Base-by-base conservation (phyloP, 2,113 vertebrate species). In the Gobio gobio region DNA sequence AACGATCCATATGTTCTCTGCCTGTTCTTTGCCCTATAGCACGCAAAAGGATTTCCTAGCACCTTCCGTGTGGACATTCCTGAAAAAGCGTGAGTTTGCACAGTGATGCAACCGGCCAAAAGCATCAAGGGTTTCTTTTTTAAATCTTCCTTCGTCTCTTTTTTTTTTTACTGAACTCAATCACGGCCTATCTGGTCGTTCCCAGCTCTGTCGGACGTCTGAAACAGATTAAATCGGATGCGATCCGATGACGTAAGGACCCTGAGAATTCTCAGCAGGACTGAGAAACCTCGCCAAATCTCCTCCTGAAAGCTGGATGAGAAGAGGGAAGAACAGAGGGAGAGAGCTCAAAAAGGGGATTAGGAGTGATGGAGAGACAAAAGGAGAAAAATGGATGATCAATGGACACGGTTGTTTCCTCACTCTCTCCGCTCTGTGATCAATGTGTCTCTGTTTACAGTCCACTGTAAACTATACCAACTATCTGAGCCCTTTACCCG, bases 1-100 rank as follows among this genome's bases (percentile, higher is more conserved):
- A 83, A 78, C 5, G 0, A 59, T 4, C 56, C 76, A 10, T 78
- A 33, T 54, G 26, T 75, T 84, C 18, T 77, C 74, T 58, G 16
- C 80, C 56, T 75, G 51, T 75, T 84, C 73, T 84, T 56, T 84
- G 36, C 36, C n/a, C 92, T 94, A 88, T 95, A 99, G 98, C 98
- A 95, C 97, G 96, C 95, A 98, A 99, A 98, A 98, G 97, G 97
- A 97, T 99, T 98, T 99, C 98, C 97, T 99, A 99, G 98, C 97
- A 97, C 97, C 85, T 97, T 98, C 96, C 93, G 94, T 88, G 95
- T 97, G 95, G 96, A 97, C 94, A 96, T 97, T 95, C 97, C 97
- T 90, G 97, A 97, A 96, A 97, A 97, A 93, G 97, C 97, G 94
- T 98, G 96, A 98, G 89, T 68, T 90, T 82, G 90, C 82, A 86